Conservation (phyloP, 2,113 vertebrate genomes). For the Ptilorrhoa leucosticta region DNA sequence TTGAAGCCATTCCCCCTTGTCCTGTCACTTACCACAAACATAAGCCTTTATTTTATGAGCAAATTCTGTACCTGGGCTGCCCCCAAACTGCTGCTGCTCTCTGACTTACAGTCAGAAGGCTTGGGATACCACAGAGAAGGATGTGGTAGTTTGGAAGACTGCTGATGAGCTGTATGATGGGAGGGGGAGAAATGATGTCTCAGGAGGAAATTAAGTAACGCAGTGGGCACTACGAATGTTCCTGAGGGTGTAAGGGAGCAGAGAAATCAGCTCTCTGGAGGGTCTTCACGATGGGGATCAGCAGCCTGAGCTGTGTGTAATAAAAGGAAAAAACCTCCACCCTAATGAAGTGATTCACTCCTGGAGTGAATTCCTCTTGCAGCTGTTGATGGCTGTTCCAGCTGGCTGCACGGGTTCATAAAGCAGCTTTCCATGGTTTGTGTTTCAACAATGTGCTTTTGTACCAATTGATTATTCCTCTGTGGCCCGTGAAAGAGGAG, state of each 20-base stretch:
- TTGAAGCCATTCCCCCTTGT: background rate
- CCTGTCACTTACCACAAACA: background rate
- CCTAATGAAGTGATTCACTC: slow-evolving; percentile 8
- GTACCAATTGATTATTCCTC: slow-evolving; percentile 37
- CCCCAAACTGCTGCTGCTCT: background rate
- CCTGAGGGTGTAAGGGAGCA: background rate
- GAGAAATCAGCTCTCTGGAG: background rate
- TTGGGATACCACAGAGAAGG: background rate
- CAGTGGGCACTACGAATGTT: background rate
- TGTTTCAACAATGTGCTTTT: slow-evolving; percentile 30
- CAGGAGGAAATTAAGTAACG: background rate
- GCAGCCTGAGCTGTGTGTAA: background rate
- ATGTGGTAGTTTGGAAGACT: background rate
- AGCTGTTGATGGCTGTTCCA: slow-evolving; percentile 51
- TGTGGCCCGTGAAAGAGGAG: slow-evolving; percentile 32
- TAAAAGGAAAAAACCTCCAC: background rate
- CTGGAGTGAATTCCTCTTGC: slow-evolving; percentile 12
- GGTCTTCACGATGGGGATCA: background rate
- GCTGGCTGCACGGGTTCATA: slow-evolving; percentile 39
- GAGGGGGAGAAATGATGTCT: background rate
- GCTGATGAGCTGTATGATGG: background rate
- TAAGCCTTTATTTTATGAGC: background rate
- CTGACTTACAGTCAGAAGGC: background rate
- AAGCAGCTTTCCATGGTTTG: slow-evolving; percentile 35
- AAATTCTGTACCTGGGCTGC: background rate